Conservation (phyloP, 2,888 invertebrate genomes). For the Ectemnius lituratus region DNA sequence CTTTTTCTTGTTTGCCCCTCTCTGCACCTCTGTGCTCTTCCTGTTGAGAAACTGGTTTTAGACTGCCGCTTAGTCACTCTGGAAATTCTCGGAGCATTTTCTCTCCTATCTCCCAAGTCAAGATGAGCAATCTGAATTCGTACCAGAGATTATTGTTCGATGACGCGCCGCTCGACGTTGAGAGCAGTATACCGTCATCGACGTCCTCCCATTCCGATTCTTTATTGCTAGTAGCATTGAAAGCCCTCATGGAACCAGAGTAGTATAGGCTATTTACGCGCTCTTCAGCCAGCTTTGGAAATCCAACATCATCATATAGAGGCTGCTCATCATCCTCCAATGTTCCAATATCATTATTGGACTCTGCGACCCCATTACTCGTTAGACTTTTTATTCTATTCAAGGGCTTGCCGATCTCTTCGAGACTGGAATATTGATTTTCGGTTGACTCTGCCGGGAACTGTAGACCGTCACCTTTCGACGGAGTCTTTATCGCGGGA, state of each 20-base stretch:
- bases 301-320: conserved; percentile 69
- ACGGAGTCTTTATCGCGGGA: too few species aligned
- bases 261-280: conserved; percentile 74
- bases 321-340: conserved; percentile 50
- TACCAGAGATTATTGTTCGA: conserved; percentile 42
- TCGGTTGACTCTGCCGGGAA: conserved; percentile 16
- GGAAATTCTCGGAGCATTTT: neutral
- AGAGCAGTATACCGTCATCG: conserved; percentile 56
- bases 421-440: conserved; percentile 66
- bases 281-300: conserved; percentile 62
- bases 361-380: too few species aligned
- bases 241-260: conserved; percentile 54
- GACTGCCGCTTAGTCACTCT: neutral
- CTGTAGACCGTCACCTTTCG: too few species aligned
- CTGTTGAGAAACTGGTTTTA: neutral
- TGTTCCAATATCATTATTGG: too few species aligned
- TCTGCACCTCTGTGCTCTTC: conserved; percentile 27
- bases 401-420: conserved; percentile 34
- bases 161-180: conserved; percentile 3
- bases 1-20: conserved; percentile 52
- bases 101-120: neutral
- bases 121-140: conserved; percentile 1
- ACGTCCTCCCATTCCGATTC: conserved; percentile 75
- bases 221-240: conserved; percentile 57
- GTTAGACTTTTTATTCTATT: too few species aligned